Conservation (phyloP, 1,140 invertebrate species). For the Gyrodactylus salaris region DNA sequence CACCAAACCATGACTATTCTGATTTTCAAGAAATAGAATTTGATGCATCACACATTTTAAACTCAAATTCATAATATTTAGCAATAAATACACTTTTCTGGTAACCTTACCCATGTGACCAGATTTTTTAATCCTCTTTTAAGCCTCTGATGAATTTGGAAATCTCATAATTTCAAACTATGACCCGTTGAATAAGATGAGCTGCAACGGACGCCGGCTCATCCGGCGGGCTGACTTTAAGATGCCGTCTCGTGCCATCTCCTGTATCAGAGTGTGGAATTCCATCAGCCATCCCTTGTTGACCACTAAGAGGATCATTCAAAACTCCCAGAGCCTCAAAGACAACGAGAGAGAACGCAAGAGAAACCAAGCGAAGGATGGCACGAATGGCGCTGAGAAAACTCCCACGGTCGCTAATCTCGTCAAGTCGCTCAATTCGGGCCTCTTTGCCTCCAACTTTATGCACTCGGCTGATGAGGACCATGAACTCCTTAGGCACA, state of each 20-base stretch:
- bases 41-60: too few relatives aligned
- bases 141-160: neutral
- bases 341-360: neutral
- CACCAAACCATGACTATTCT: too few relatives aligned
- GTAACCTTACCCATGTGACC: too few relatives aligned
- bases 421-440: neutral
- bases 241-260: neutral
- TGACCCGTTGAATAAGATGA: neutral
- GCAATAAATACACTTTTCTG: too few relatives aligned
- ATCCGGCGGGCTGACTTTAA: neutral
- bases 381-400: neutral
- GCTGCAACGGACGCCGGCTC: neutral
- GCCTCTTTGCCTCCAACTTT: neutral
- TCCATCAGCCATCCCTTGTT: neutral
- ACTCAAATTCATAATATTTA: too few relatives aligned
- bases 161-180: neutral
- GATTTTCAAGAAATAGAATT: too few relatives aligned
- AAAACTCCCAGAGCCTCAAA: neutral
- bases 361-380: neutral
- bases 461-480: neutral
- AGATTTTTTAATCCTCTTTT: too few relatives aligned
- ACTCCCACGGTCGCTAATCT: neutral
- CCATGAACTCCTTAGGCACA: neutral
- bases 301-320: neutral
- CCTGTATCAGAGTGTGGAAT: neutral